Base-by-base conservation (phyloP, 1,140 invertebrate species). In the Goniozus legneri region DNA sequence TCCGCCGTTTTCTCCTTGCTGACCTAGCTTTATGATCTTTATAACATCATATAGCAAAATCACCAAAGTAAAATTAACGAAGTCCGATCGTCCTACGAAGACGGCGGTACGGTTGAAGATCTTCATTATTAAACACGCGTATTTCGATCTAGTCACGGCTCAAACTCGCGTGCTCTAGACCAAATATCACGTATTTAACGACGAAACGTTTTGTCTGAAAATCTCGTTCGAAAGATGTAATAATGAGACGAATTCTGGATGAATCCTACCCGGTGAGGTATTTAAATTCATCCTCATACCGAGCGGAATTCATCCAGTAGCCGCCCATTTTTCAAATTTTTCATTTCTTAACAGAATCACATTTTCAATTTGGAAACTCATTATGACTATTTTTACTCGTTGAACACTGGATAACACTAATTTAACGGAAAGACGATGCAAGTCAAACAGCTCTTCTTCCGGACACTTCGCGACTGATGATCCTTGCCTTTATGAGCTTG, bases 11-110 rank as follows among this genome's bases (percentile, higher is more conserved):
- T 71, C 74, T 67, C 78, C 71, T 76, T 79, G 76, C 68, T 82
- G 73, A 77, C 77, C 75, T 80, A 81, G 81, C 81, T 83, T 83
- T 82, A 83, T 81, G 79, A 75, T 61, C 44, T 50, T 56, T 59
- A 38, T 10, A 27, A 57, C 54, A 61, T 69, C 80, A 82, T 80
- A 81, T 64, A 82, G 77, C 65, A 79, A 82, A 75, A 78, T 76
- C 78, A 82, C 80, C 80, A 82, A 82, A 81, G 80, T 76, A 73
- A 71, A 77, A 66, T 65, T 54, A 45, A 56, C 37, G 45, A 54
- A 62, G 61, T n/a, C n/a, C n/a, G n/a, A n/a, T n/a, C n/a, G n/a
- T n/a, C n/a, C n/a, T n/a, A n/a, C n/a, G n/a, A n/a, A n/a, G n/a
- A n/a, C n/a, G n/a, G n/a, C 10, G 3, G 3, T 3, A 34, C 14